Evolutionary conservation across 2,888 invertebrate species (phyloP).

Genomic region (Erebia aethiops): DNA sequence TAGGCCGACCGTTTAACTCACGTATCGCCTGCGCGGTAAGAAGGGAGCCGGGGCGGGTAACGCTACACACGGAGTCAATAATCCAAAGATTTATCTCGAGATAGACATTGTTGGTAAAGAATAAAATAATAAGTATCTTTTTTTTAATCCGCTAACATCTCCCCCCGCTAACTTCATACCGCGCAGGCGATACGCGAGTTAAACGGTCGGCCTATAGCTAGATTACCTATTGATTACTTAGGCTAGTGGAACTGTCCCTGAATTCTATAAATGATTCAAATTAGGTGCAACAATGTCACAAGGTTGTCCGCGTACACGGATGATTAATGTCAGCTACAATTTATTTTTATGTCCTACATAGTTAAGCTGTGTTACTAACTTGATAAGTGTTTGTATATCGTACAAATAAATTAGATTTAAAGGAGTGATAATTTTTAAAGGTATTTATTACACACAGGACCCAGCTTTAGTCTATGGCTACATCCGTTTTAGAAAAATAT

Average conservation of each 20-base stretch:
- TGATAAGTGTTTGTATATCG: background rate
- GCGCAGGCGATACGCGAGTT: too few relatives aligned
- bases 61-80: too few relatives aligned
- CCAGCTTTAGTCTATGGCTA: conserved; percentile 1
- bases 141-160: too few relatives aligned
- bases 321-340: background rate
- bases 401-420: conserved; percentile 2
- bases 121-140: too few relatives aligned
- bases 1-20: too few relatives aligned
- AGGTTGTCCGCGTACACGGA: background rate
- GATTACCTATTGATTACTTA: too few relatives aligned
- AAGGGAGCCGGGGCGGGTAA: too few relatives aligned
- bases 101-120: too few relatives aligned
- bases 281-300: background rate
- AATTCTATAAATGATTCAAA: background rate
- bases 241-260: background rate
- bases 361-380: background rate
- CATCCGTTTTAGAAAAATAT: background rate
- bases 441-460: background rate
- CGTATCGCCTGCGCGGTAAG: too few relatives aligned
- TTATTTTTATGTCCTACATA: background rate
- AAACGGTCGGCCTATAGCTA: too few relatives aligned
- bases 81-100: too few relatives aligned
- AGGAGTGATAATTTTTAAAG: background rate
- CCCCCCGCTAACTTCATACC: too few relatives aligned